A percentile compares a stretch with the other conserved stretches of the same genome.
phyloP scores from a whole-genome alignment of 2,113 vertebrate species.

The Percopsis transmontana region DNA sequence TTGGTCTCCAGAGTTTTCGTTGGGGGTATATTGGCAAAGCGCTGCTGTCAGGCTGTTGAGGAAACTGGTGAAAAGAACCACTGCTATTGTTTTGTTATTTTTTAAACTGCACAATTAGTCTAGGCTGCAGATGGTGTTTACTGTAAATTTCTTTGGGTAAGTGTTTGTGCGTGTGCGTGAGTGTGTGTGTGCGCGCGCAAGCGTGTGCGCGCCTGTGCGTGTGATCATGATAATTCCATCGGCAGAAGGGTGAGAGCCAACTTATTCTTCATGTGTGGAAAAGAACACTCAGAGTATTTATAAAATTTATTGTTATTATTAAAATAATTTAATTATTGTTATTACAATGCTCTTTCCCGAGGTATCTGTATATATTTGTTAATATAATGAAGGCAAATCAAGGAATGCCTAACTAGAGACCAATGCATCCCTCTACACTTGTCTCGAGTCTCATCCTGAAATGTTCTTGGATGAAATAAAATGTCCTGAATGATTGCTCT shows the following conservation, averaged over 20 bases:
- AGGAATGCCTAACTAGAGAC: slow-evolving; percentile 47
- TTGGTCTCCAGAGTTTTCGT: slow-evolving; percentile 21
- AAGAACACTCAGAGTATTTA: slow-evolving; percentile 81
- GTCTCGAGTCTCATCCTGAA: slow-evolving; percentile 58
- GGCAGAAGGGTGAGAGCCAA: slow-evolving; percentile 60
- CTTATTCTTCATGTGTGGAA: slow-evolving; percentile 69
- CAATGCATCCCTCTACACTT: slow-evolving; percentile 46
- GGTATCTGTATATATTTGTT: slow-evolving; percentile 73
- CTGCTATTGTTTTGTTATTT: slow-evolving; percentile 5
- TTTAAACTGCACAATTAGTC: slow-evolving; percentile 33
- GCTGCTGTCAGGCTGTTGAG: background rate
- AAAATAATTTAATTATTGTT: slow-evolving; percentile 57
- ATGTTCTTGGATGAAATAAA: slow-evolving; percentile 53
- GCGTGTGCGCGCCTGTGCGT: slow-evolving; percentile 53
- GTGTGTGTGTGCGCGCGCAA: slow-evolving; percentile 32
- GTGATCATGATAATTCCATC: slow-evolving; percentile 63
- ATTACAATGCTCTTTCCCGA: slow-evolving; percentile 54
- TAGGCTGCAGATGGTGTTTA: slow-evolving; percentile 57
- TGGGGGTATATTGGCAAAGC: background rate
- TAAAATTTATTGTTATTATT: slow-evolving; percentile 79
- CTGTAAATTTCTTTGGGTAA: slow-evolving; percentile 54
- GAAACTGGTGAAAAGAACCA: background rate
- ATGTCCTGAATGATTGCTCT: slow-evolving; percentile 48
- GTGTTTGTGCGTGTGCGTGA: slow-evolving; percentile 32
- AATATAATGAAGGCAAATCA: slow-evolving; percentile 54